Evolutionary conservation across 1,140 invertebrate genomes (phyloP).

Genomic region (Caenorhabditis remanei): DNA sequence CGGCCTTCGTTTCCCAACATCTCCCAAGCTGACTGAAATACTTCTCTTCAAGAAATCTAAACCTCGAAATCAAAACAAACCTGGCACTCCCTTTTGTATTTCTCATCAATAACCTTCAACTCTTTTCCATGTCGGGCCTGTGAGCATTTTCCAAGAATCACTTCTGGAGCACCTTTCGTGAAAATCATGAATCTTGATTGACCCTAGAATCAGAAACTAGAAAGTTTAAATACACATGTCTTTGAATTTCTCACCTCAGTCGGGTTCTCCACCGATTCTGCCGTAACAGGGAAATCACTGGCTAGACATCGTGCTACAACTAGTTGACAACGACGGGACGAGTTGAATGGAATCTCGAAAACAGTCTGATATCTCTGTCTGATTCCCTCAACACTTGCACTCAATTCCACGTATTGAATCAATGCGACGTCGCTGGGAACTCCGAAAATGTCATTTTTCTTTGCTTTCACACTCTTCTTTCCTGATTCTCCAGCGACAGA

Average conservation of each 20-base stretch:
- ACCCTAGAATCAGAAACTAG: slow-evolving; percentile 32
- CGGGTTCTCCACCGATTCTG: slow-evolving; percentile 10
- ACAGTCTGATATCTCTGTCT: slow-evolving; percentile 71
- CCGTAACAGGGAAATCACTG: not conserved
- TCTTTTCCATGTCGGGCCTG: slow-evolving; percentile 67
- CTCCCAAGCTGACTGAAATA: slow-evolving; percentile 67
- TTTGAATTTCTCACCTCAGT: not conserved
- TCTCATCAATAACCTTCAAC: slow-evolving; percentile 70
- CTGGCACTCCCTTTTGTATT: slow-evolving; percentile 74
- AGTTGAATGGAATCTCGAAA: slow-evolving; percentile 77
- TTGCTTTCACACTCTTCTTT: slow-evolving; percentile 30
- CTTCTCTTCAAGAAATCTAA: not conserved
- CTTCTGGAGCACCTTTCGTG: slow-evolving; percentile 77
- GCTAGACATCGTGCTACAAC: slow-evolving; percentile 72
- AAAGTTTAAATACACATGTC: too few species aligned
- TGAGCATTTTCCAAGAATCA: slow-evolving; percentile 71
- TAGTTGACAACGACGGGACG: slow-evolving; percentile 74
- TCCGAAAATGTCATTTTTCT: slow-evolving; percentile 72
- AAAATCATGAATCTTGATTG: slow-evolving; percentile 71
- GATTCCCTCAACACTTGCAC: slow-evolving; percentile 72
- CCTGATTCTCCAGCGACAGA: slow-evolving; percentile 8
- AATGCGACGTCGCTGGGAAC: slow-evolving; percentile 74
- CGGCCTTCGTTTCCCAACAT: slow-evolving; percentile 73
- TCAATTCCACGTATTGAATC: slow-evolving; percentile 74
- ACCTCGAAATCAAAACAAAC: slow-evolving; percentile 4